Base-by-base conservation (phyloP, 2,888 invertebrate species). In the Tillus elongatus region DNA sequence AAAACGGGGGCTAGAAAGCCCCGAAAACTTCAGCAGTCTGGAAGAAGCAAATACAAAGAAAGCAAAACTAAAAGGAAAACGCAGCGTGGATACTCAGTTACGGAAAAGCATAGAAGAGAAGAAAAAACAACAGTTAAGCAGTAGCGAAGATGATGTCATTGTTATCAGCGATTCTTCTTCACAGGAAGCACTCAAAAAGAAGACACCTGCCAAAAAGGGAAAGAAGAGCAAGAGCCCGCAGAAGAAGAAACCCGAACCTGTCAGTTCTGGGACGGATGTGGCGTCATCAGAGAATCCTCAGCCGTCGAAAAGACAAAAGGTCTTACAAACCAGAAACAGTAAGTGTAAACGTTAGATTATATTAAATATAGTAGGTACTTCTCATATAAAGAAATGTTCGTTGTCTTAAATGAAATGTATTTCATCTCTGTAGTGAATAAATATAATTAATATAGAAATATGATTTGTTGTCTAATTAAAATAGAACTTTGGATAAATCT, bases 21-120 rank as follows among this genome's bases (percentile, higher is more conserved):
- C 49, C 30, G 42, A 49, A 28, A 33, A 36, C 11, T 44, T 45
- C 35, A 28, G 40, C 2, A 43, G 47, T 6, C 13, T 28, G 13
- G 35, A 34, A 8, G 43, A 34, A 4, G 37, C 35, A 34, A 11
- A 30, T 28, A 24, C 37, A 30, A 46, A 48, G 37, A 40, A 43
- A 40, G 34, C 37, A 9, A 42, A 47, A 36, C 19, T 33, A 34
- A 44, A 50, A 45, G 59, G 57, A 8, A 63, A 61, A 39, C 51
- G 64, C 2, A 45, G 50, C 30, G 45, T 60, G 3, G 61, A 64
- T 45, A 47, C 51, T 15, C 53, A 57, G 30, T 44, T 64, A 24
- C 44, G 64, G 11, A 57, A 57, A 40, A 64, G 61, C 39, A 56
- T 75, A 3, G 75, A 76, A 64, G 72, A 72, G 13, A 71, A 73